Conservation (phyloP, 2,888 invertebrate genomes). For the Timandra comae region DNA sequence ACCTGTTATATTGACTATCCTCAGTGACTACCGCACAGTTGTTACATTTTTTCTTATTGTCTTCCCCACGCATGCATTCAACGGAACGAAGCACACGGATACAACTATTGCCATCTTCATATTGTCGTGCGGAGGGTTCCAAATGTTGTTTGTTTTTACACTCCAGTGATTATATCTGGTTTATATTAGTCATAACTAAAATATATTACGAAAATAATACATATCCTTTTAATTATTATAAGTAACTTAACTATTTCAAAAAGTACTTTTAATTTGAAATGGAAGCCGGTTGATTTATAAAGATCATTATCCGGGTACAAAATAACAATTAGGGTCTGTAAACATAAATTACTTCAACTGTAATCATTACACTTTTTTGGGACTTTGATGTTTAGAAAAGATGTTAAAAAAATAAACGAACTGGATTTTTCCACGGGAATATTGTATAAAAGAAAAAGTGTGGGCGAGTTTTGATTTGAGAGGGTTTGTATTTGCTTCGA, state of each 20-base stretch:
- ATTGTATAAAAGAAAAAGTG: slow-evolving; percentile 4
- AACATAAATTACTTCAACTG: slow-evolving; percentile 33
- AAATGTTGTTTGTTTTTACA: slow-evolving; percentile 38
- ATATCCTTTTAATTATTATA: no score
- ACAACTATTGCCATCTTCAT: slow-evolving; percentile 46
- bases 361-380: slow-evolving; percentile 22
- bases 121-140: slow-evolving; percentile 34
- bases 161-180: slow-evolving; percentile 32
- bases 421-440: neutral
- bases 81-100: slow-evolving; percentile 35
- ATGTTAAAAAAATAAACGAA: slow-evolving; percentile 3
- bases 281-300: no score
- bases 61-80: slow-evolving; percentile 37
- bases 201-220: no score
- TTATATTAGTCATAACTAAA: no score
- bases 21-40: slow-evolving; percentile 30
- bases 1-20: slow-evolving; percentile 43
- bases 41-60: slow-evolving; percentile 49
- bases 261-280: no score
- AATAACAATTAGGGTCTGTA: slow-evolving; percentile 22
- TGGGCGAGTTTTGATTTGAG: slow-evolving; percentile 21
- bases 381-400: no score
- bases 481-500: slow-evolving; percentile 32
- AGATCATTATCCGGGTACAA: no score
- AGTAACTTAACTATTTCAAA: no score